These are phyloP conservation scores for Teleogryllus oceanicus DNA, from an alignment of 2,888 invertebrate species.

Conservation along the genomic window DNA sequence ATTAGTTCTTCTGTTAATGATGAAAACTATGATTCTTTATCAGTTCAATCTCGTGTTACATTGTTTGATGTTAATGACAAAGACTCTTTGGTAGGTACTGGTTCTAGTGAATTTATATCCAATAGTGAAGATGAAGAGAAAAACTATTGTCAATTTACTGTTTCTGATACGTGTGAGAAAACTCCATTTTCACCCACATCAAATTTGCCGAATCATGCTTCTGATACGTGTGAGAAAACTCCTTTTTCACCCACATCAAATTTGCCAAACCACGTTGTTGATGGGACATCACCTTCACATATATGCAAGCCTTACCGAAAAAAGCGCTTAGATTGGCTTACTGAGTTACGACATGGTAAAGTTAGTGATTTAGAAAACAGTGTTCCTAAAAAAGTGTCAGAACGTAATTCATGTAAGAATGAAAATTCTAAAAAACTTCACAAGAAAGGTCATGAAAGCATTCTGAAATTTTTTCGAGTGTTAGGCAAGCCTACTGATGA, in stretches of 20 bases:
- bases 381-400: background rate
- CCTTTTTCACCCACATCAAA: conserved; percentile 61
- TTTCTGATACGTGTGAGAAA: no score
- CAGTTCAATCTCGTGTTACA: no score
- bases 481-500: background rate
- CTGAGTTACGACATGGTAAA: conserved; percentile 59
- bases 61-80: no score
- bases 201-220: conserved; percentile 66
- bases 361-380: background rate
- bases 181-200: conserved; percentile 57
- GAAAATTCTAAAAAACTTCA: background rate
- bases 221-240: background rate
- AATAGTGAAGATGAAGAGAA: no score
- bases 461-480: background rate
- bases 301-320: conserved; percentile 60
- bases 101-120: no score
- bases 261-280: conserved; percentile 71
- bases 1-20: no score
- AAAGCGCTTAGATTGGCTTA: conserved; percentile 70
- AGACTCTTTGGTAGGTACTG: no score
- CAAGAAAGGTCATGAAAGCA: background rate
- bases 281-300: conserved; percentile 73
- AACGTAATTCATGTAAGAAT: background rate
- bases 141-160: no score
- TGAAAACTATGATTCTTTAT: no score